Conservation (phyloP, 92 coral and sea anemone species). For the Pocillopora meandrina region DNA sequence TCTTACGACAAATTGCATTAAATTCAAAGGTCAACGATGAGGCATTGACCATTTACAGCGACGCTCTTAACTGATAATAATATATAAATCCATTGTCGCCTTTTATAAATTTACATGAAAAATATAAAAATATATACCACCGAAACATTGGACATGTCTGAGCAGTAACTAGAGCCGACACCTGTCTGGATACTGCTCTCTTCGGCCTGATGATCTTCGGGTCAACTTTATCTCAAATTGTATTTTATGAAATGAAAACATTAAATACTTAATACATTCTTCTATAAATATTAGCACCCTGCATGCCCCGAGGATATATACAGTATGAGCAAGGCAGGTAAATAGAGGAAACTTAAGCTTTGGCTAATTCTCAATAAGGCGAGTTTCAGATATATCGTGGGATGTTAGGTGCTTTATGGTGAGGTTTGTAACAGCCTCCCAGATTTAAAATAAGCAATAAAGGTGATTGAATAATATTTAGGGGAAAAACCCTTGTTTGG, state of each 20-base stretch:
- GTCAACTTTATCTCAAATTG: not conserved
- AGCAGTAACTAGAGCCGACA: not conserved
- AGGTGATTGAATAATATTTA: too few species aligned
- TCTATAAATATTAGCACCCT: constrained; percentile 12
- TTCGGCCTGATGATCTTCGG: not conserved
- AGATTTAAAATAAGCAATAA: too few species aligned
- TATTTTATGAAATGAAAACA: not conserved
- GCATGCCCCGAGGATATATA: not conserved
- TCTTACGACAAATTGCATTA: not conserved
- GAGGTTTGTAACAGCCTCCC: not conserved
- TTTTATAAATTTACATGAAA: constrained; percentile 17
- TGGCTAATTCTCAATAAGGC: too few species aligned
- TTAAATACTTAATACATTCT: constrained; percentile 21
- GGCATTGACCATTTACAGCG: not conserved
- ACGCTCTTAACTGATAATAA: constrained; percentile 2
- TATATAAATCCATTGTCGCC: constrained; percentile 13
- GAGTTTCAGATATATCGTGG: not conserved
- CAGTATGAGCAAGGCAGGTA: not conserved
- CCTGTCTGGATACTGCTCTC: not conserved
- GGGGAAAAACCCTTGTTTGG: too few species aligned
- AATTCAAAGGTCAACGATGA: not conserved
- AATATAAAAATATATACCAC: constrained; percentile 39
- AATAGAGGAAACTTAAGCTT: too few species aligned
- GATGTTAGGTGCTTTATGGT: not conserved
- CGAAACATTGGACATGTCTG: not conserved